Evolutionary conservation across 1,140 invertebrate species (phyloP).

Genomic region (Anastrepha obliqua): DNA sequence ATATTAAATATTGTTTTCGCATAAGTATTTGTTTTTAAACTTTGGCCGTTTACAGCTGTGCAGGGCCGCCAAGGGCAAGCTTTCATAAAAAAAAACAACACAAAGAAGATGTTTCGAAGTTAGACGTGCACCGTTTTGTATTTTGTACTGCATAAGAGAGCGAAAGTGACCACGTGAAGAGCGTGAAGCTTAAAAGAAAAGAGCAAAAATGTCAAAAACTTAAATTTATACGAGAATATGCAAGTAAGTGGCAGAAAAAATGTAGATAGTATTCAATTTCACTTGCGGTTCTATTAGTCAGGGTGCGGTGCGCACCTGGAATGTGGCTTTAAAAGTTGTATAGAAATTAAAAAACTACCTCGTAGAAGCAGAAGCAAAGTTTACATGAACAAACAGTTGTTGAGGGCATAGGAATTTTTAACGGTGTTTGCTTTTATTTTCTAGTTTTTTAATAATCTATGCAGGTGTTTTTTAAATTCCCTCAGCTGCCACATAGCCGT

Average conservation of each 20-base stretch:
- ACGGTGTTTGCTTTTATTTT: not conserved
- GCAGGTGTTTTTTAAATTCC: not conserved
- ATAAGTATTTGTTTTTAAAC: not conserved
- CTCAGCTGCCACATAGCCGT: not conserved
- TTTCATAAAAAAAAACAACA: not conserved
- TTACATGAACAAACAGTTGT: not conserved
- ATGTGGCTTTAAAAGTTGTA: not conserved
- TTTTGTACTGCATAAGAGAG: not conserved
- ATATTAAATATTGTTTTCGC: conserved; percentile 41
- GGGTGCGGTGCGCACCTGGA: not conserved
- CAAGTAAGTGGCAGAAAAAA: no score
- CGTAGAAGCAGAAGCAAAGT: not conserved
- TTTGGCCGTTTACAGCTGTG: not conserved
- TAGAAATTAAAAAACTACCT: not conserved
- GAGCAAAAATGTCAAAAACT: not conserved
- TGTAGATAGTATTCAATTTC: not conserved
- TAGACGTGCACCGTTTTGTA: not conserved
- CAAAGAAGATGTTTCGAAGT: not conserved
- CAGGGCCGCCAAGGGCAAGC: conserved; percentile 25
- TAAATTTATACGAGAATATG: not conserved
- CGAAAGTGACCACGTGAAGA: not conserved
- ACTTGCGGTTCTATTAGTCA: not conserved
- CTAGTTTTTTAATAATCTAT: not conserved
- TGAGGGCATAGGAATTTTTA: not conserved
- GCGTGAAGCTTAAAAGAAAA: not conserved